Base-by-base conservation (phyloP, 2,797 vertebrate species). In the Enteromius mattozi region DNA sequence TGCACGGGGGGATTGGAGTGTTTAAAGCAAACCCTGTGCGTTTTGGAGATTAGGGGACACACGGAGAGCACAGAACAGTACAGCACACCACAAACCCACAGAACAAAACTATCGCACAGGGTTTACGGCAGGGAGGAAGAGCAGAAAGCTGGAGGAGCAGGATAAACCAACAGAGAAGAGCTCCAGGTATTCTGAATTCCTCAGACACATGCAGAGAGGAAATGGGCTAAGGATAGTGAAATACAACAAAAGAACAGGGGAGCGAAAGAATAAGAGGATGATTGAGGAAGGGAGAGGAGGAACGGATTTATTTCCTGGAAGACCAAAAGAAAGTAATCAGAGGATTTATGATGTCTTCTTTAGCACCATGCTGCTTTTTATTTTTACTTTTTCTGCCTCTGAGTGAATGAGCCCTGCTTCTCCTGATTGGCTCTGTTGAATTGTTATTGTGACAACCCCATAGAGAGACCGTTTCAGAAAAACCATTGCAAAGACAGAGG, bases 11-110 rank as follows among this genome's bases (percentile, higher is more conserved):
- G 6, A 49, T 72, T 68, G 27, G 9, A 80, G 24, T 45, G 61
- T 81, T 86, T 47, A 81, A 81, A 87, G 81, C 78, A 86, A 87
- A 74, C 66, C 27, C 74, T 75, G 30, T 63, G 51, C 59, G 68
- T 78, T 61, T 77, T 37, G 76, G 71, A 78, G 83, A 87, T 88
- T 83, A 71, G 17, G 56, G 61, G 76, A 76, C 54, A 19, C 78
- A 65, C 30, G 6, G 30, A 19, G 37, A 63, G 19, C 56, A 14
- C 42, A 56, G 70, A 59, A 72, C 66, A 54, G 21, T 49, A 35
- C 37, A 33, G 40, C n/a, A 78, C 54, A 72, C 16, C 45, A 35
- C 12, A 27, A 75, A 78, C 19, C 40, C 33, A 19, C 59, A 27
- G 13, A 66, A 54, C 21, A 81, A 61, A 82, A 69, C 30, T 74